Base-by-base conservation (phyloP, 1,140 invertebrate species). In the Acromyrmex heyeri region DNA sequence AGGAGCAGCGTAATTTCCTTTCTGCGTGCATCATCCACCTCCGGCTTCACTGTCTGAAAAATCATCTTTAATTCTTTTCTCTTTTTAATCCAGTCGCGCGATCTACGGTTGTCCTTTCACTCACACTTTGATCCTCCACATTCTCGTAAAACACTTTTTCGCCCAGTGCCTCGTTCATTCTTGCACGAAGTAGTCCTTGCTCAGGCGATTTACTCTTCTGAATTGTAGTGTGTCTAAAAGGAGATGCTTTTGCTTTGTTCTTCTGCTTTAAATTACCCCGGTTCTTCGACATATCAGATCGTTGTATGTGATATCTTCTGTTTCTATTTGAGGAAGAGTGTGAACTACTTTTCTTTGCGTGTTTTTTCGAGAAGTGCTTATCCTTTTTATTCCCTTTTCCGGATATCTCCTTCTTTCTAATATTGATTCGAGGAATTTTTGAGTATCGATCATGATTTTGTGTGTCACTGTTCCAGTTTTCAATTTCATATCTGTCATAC, bases 1-100 rank as follows among this genome's bases (percentile, higher is more conserved):
- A 92, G n/a, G 10, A 92, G 87, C 69, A 86, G 67, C 8, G 64
- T 81, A 38, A 88, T 81, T 38, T 21, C 76, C 53, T 67, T 90
- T 50, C 65, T 88, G n/a, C 75, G 79, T 10, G 12, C 50, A 30
- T 88, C 86, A 12, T 57, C 70, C 38, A 57, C 75, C 50, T 78
- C 44, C 38, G 65, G 16, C 24, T 78, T 91, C 67, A 48, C 78
- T 67, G 86, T 78, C 89, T 90, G 72, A 86, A 86, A 78, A 48
- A 53, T 90, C 72, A 86, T 21, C 57, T 30, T 69, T 78, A 70
- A 73, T 21, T 55, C 77, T 89, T 90, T 57, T 86, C 75, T 78
- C 55, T 67, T 64, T 82, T 70, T 70, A 53, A 81, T 61, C 76
- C 44, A 44, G 73, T 53, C 61, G 59, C 34, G 57, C 64, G 76